phyloP scores from a whole-genome alignment of 2,113 vertebrate genomes.

The Phoenicopterus ruber region DNA sequence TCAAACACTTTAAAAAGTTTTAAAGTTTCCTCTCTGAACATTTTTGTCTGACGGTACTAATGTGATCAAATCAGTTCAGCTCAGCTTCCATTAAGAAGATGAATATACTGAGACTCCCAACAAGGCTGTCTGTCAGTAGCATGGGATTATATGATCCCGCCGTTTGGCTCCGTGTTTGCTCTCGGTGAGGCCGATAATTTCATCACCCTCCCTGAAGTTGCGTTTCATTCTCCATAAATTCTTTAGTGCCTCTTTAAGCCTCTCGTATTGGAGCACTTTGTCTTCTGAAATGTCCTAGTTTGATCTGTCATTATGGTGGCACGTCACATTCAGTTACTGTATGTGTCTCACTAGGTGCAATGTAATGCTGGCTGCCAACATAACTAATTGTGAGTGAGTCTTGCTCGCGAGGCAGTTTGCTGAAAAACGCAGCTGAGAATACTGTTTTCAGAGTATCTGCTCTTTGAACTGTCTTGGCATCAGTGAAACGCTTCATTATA shows the following conservation, averaged over 20 bases:
- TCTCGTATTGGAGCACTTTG: not conserved
- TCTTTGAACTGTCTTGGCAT: constrained; percentile 25
- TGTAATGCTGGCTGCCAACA: constrained; percentile 15
- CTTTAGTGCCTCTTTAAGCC: constrained; percentile 35
- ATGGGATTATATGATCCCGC: not conserved
- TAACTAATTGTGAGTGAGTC: constrained; percentile 9
- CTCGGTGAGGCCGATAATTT: constrained; percentile 20
- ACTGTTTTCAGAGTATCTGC: not conserved
- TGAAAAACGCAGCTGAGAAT: not conserved
- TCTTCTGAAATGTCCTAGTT: constrained; percentile 23
- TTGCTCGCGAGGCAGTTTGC: not conserved
- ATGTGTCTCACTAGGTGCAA: not conserved
- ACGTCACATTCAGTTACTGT: constrained; percentile 44
- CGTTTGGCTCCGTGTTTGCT: not conserved
- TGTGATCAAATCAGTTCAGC: not conserved
- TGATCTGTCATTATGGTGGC: not conserved
- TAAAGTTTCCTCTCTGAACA: not conserved
- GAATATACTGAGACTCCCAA: not conserved
- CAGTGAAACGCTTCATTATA: not conserved
- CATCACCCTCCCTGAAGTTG: not conserved
- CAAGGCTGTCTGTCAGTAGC: not conserved
- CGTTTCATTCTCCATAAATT: constrained; percentile 28
- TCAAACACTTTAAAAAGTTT: not conserved
- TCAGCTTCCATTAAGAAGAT: not conserved
- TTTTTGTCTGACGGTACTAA: not conserved